A percentile compares a stretch with the other conserved stretches of the same genome.
These are phyloP conservation scores for Labeo catla DNA, from an alignment of 2,113 vertebrate genomes.

Conservation along the genomic window DNA sequence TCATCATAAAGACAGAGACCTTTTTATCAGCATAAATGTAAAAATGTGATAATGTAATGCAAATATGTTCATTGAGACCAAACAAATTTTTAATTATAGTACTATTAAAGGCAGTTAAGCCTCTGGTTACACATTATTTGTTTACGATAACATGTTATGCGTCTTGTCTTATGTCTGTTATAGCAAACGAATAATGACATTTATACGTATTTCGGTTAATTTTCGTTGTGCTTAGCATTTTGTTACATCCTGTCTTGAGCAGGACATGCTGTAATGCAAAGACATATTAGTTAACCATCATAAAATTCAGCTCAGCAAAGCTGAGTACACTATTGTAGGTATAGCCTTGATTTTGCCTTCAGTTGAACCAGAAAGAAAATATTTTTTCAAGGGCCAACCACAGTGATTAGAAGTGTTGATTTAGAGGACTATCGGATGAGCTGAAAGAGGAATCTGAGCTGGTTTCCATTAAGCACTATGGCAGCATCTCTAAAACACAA, in stretches of 20 bases:
- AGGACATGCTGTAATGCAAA: background rate
- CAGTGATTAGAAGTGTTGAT: constrained; percentile 61
- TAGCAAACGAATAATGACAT: background rate
- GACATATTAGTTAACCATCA: background rate
- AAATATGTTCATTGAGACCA: background rate
- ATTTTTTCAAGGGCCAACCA: constrained; percentile 42
- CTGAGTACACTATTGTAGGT: background rate
- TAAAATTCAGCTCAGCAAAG: background rate
- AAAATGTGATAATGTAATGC: background rate
- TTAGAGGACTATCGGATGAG: constrained; percentile 64
- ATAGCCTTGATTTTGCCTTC: background rate
- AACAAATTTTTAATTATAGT: background rate
- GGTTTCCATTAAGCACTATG: constrained; percentile 53
- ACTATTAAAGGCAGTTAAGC: background rate
- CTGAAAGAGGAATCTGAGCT: constrained; percentile 55
- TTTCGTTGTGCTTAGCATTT: background rate
- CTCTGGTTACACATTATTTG: background rate
- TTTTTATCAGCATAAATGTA: background rate
- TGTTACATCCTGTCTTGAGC: background rate
- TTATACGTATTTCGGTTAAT: background rate
- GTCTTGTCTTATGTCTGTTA: background rate
- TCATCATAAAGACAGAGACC: background rate
- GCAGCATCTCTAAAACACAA: constrained; percentile 25
- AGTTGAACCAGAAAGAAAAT: constrained; percentile 33
- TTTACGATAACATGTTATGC: background rate